A percentile compares a stretch with the other conserved stretches of the same genome.
These are phyloP conservation scores for Empidonax traillii DNA, from an alignment of 2,113 vertebrate genomes.

Conservation along the genomic window DNA sequence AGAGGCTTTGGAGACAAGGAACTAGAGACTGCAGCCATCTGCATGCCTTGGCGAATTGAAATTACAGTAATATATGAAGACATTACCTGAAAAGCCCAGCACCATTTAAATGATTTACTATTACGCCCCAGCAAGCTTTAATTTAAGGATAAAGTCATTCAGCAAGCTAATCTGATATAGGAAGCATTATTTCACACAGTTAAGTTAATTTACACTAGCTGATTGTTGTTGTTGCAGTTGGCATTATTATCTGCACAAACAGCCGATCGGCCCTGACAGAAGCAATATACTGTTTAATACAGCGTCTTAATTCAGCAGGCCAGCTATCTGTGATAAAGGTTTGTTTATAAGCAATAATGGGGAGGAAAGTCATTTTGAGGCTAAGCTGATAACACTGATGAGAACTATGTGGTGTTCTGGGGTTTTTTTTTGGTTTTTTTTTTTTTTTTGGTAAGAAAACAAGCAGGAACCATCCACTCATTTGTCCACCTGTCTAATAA, in stretches of 20 bases:
- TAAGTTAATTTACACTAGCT: constrained; percentile 86
- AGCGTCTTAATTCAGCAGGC: constrained; percentile 80
- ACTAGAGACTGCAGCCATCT: constrained; percentile 78
- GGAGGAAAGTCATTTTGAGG: constrained; percentile 79
- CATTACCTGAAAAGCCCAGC: constrained; percentile 84
- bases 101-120: constrained; percentile 85
- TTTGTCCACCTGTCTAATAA: constrained; percentile 46
- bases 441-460: not conserved
- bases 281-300: constrained; percentile 80
- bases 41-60: constrained; percentile 80
- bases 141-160: constrained; percentile 87
- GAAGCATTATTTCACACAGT: constrained; percentile 83
- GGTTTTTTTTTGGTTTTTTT: no score
- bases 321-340: constrained; percentile 80
- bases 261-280: constrained; percentile 82
- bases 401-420: constrained; percentile 45
- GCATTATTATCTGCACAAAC: constrained; percentile 84
- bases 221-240: constrained; percentile 82
- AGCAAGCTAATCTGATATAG: constrained; percentile 82
- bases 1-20: constrained; percentile 74
- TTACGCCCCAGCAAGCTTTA: constrained; percentile 82
- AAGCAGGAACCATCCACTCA: constrained; percentile 22
- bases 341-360: constrained; percentile 84
- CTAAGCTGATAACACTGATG: constrained; percentile 80
- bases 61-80: constrained; percentile 86